Conservation (phyloP, 2,888 invertebrate genomes). For the Frankliniella fusca region DNA sequence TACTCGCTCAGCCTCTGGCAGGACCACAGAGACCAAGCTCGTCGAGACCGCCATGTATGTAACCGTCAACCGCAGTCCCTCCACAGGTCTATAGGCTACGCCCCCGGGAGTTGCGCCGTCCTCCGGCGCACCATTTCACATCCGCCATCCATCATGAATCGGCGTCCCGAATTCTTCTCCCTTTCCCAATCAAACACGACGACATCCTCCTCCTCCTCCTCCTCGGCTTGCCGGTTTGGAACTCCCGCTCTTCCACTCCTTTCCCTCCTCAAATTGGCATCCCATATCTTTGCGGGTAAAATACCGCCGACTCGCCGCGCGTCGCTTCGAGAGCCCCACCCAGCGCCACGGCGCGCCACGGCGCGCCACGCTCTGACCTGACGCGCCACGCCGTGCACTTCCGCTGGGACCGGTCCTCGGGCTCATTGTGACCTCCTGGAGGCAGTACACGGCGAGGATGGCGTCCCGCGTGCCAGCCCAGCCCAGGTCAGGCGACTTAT, state of each 20-base stretch:
- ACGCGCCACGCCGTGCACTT: not conserved
- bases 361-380: not conserved
- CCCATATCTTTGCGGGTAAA: not conserved
- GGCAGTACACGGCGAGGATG: slow-evolving; percentile 2
- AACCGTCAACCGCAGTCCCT: no score
- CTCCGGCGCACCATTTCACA: no score
- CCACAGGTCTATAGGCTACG: no score
- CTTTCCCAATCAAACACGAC: no score
- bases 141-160: no score
- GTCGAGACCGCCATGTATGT: no score
- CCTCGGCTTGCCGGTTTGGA: not conserved
- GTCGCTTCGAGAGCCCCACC: not conserved
- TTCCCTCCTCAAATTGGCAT: not conserved
- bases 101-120: no score
- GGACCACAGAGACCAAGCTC: no score
- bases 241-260: not conserved
- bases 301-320: slow-evolving; percentile 12
- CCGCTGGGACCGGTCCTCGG: slow-evolving; percentile 1
- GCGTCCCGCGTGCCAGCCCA: not conserved
- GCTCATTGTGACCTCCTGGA: slow-evolving; percentile 23
- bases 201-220: no score
- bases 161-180: no score
- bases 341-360: not conserved
- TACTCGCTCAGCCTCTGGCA: no score
- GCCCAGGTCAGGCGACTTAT: no score